Conservation (phyloP, 2,888 invertebrate species). For the Sturmia bella region DNA sequence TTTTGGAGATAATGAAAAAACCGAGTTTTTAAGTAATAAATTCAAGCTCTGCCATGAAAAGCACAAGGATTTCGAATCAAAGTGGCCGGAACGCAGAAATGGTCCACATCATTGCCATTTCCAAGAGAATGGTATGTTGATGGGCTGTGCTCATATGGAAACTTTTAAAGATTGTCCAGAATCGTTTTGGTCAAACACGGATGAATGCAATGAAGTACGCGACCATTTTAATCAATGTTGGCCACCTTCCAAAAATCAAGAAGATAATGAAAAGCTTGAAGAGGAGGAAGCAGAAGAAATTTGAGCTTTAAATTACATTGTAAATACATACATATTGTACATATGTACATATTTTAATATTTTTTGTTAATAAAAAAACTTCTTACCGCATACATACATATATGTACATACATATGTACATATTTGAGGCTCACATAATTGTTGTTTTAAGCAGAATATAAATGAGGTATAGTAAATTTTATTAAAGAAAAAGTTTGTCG, state of each 20-base stretch:
- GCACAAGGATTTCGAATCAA: slow-evolving; percentile 15
- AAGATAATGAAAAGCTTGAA: not conserved
- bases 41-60: slow-evolving; percentile 43
- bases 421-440: no score
- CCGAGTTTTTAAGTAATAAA: slow-evolving; percentile 38
- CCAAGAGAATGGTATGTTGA: slow-evolving; percentile 34
- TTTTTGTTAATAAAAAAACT: no score
- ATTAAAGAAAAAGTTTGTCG: no score
- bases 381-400: no score
- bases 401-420: no score
- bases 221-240: slow-evolving; percentile 53
- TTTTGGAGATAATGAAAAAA: slow-evolving; percentile 38
- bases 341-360: not conserved
- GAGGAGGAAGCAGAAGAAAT: slow-evolving; percentile 19
- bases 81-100: not conserved
- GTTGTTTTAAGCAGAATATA: no score
- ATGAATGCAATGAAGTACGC: slow-evolving; percentile 55
- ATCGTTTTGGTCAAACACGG: slow-evolving; percentile 45
- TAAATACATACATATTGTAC: not conserved
- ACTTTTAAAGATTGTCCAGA: slow-evolving; percentile 61
- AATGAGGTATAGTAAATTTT: no score
- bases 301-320: not conserved
- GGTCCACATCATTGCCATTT: slow-evolving; percentile 26
- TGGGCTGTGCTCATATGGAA: slow-evolving; percentile 35
- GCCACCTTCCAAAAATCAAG: not conserved